These are phyloP conservation scores for Atlantisia rogersi DNA, from an alignment of 2,113 vertebrate genomes.

Conservation along the genomic window DNA sequence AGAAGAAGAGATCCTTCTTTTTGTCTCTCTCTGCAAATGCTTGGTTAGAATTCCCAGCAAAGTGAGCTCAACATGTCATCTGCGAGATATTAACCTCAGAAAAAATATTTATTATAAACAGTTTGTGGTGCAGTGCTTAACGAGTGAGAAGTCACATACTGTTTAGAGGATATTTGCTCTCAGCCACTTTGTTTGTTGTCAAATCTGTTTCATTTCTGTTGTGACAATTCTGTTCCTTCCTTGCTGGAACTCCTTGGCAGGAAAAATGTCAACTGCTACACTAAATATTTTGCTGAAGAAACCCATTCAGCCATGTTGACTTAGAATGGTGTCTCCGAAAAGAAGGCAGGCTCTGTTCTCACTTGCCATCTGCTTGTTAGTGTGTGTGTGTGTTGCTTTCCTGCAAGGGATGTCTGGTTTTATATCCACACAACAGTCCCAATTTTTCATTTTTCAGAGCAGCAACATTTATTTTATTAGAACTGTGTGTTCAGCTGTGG, in stretches of 20 bases:
- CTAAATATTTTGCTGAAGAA: conserved; percentile 35
- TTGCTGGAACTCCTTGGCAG: conserved; percentile 31
- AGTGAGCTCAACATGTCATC: neutral
- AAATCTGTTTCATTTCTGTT: conserved; percentile 42
- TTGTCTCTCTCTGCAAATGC: neutral
- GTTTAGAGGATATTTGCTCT: conserved; percentile 32
- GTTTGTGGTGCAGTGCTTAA: neutral
- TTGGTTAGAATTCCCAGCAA: neutral
- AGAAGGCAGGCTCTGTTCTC: conserved; percentile 26
- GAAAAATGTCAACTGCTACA: conserved; percentile 6
- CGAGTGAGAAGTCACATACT: neutral
- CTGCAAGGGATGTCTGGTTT: neutral
- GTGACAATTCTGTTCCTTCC: conserved; percentile 9
- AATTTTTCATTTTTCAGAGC: neutral
- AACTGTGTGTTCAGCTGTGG: neutral
- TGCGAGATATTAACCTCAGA: conserved; percentile 3
- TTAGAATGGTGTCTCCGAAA: neutral
- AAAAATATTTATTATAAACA: neutral
- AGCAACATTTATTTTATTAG: neutral
- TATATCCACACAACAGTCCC: neutral
- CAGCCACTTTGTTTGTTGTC: conserved; percentile 6
- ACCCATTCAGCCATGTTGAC: conserved; percentile 38
- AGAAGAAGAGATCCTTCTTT: neutral
- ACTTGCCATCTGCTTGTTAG: conserved; percentile 5
- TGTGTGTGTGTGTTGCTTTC: neutral